Evolutionary conservation across 2,113 vertebrate genomes (phyloP), one percentile per base, ranked within the genome.

Genomic region (Myxocyprinus asiaticus): DNA sequence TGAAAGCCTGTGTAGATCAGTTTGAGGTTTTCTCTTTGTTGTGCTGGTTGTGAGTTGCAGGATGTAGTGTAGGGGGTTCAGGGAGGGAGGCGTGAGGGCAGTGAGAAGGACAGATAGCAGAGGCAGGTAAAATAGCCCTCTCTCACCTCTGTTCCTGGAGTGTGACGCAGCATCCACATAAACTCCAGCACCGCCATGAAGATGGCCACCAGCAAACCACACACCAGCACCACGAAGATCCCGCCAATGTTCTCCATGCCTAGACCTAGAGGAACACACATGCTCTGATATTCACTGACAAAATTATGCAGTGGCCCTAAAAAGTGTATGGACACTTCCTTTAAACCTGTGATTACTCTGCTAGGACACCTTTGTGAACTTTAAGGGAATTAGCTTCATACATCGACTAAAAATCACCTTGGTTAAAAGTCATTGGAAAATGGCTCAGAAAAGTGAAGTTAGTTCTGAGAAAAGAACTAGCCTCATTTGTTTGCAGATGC

Each of bases 211-310:
- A 98, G 94, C 87, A 99, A 91, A 79, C 98, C 98, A 82, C 98
- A 99, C 89, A 99, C 97, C 88, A 99, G 94, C 90, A 99, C 98
- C 90, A 98, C 96, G 9, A 99, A 99, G 92, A 99, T 99, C 71
- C 98, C 98, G 42, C 97, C 98, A 17, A 99, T 99, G 82, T 99
- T 99, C 91, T 99, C 97, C 97, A 99, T 98, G 43, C 98, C 98
- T 80, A 99, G 91, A 81, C 98, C 98, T 99, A 77, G 7, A 86
- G 86, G 4, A 45, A 72, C 22, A 55, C 42, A 65, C 15, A 77
- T 14, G 47, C 47, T 7, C 6, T 48, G 47, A 9, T 9, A 48
- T 48, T 33, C 47, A 48, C 47, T 7, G 47, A 48, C 9, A 3
- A 9, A 7, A 48, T 48, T 48, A 48, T 9, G 0, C 4, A 48